Percentiles rank a stretch among this genome's conserved stretches.
These are phyloP conservation scores for Elmis aenea DNA, from an alignment of 2,888 invertebrate genomes.

Conservation along the genomic window DNA sequence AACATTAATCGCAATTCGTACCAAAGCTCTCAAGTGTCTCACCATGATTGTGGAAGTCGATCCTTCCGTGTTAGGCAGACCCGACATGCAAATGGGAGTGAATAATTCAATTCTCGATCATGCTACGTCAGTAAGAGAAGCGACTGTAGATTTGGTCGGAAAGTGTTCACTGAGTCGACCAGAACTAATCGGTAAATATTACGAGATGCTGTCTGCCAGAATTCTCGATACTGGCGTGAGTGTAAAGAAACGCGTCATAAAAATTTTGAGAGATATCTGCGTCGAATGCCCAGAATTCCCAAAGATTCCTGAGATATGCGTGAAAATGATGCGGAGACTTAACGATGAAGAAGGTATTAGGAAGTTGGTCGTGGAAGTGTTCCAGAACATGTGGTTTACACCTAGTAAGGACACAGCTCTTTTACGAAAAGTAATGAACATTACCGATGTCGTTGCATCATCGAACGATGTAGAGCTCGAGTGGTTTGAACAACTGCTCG, in stretches of 20 bases:
- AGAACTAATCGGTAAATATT: conserved; percentile 96
- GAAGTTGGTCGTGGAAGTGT: conserved; percentile 97
- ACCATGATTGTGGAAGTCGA: conserved; percentile 99
- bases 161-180: conserved; percentile 96
- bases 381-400: conserved; percentile 99
- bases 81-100: conserved; percentile 95
- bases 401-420: conserved; percentile 69
- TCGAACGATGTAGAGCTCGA: conserved; percentile 86
- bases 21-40: conserved; percentile 98
- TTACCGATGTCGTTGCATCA: conserved; percentile 91
- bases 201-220: conserved; percentile 88
- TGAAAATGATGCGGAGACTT: conserved; percentile 95
- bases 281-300: conserved; percentile 94
- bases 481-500: conserved; percentile 91
- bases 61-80: conserved; percentile 80
- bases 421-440: conserved; percentile 87
- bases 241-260: conserved; percentile 96
- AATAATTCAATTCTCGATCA: conserved; percentile 94
- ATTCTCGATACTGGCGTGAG: conserved; percentile 99
- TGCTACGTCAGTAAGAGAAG: conserved; percentile 98
- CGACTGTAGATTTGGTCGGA: conserved; percentile 97
- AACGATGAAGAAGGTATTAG: conserved; percentile 97
- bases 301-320: conserved; percentile 97
- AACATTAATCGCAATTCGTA: conserved; percentile 91
- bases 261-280: conserved; percentile 97